These are phyloP conservation scores for Sitta europaea DNA, from an alignment of 2,113 vertebrate genomes.

Conservation along the genomic window DNA sequence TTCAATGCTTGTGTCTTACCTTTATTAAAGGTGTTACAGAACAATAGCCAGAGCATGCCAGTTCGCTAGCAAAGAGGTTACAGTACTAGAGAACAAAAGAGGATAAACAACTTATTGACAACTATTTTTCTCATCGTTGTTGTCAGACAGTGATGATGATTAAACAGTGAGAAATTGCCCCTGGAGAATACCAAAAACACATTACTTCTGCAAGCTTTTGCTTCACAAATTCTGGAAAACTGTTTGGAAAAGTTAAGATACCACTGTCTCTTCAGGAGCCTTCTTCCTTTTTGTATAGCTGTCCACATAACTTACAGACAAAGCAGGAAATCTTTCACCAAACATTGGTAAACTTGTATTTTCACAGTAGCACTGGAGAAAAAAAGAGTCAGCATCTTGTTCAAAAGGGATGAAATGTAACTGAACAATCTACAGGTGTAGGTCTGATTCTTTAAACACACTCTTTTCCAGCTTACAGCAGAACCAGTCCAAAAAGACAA, in stretches of 20 bases:
- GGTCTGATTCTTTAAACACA: not conserved
- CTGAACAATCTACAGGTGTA: not conserved
- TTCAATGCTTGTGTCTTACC: slow-evolving; percentile 44
- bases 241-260: not conserved
- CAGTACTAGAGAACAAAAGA: not conserved
- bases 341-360: not conserved
- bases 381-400: not conserved
- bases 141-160: not conserved
- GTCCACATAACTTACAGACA: not conserved
- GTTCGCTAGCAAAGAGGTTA: not conserved
- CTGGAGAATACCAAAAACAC: not conserved
- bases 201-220: not conserved
- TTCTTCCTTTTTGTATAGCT: not conserved
- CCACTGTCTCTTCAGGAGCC: not conserved
- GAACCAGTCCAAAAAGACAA: not conserved
- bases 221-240: not conserved
- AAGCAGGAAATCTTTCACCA: not conserved
- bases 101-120: not conserved
- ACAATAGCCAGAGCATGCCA: slow-evolving; percentile 23
- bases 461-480: not conserved
- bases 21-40: slow-evolving; percentile 61
- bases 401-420: not conserved
- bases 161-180: not conserved
- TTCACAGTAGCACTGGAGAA: not conserved
- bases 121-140: not conserved